Conservation (phyloP, 2,888 invertebrate genomes). For the Rhagophthalmus giganteus region DNA sequence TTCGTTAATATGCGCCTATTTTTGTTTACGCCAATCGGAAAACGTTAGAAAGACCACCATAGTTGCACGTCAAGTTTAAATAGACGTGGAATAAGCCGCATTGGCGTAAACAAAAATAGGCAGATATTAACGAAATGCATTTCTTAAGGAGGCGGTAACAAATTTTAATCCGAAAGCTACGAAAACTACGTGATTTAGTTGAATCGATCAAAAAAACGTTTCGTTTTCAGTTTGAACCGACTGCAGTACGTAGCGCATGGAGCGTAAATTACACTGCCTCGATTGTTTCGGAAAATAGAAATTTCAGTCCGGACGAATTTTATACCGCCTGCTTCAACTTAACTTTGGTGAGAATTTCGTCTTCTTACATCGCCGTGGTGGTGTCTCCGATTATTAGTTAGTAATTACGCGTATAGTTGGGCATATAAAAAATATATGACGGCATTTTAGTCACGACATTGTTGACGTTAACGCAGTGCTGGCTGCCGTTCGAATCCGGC, state of each 20-base stretch:
- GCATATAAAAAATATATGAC: background rate
- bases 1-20: background rate
- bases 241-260: background rate
- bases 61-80: no score
- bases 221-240: no score
- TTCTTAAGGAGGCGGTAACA: no score
- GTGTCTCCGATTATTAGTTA: background rate
- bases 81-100: background rate
- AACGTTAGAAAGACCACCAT: no score
- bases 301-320: background rate
- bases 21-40: no score
- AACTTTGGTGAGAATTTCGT: background rate
- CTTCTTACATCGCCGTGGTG: background rate
- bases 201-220: no score
- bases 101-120: no score
- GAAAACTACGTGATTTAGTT: no score
- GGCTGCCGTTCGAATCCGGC: slow-evolving; percentile 67
- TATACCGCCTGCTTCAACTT: background rate
- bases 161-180: no score
- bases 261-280: background rate
- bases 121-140: no score
- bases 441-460: slow-evolving; percentile 2
- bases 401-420: no score
- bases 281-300: background rate
- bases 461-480: slow-evolving; percentile 59